phyloP scores from a whole-genome alignment of 2,888 invertebrate species.

The Hirtodrosophila alboralis region DNA sequence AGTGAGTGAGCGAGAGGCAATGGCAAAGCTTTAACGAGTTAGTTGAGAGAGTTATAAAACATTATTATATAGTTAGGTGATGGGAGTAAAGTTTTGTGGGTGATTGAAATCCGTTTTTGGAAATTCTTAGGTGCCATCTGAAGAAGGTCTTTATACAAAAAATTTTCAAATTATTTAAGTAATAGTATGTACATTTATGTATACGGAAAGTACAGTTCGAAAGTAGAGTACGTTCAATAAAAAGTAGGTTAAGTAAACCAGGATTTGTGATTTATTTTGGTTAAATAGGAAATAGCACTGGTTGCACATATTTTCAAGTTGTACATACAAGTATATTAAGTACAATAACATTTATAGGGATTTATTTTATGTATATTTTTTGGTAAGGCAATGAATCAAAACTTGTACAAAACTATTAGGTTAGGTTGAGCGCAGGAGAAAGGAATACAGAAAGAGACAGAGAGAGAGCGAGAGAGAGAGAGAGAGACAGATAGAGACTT shows the following conservation, averaged over 20 bases:
- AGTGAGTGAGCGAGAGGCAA: constrained; percentile 26
- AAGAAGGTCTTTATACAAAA: not conserved
- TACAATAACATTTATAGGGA: constrained; percentile 55
- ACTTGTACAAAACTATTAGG: constrained; percentile 41
- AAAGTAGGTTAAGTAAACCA: constrained; percentile 3
- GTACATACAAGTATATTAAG: constrained; percentile 35
- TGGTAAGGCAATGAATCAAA: constrained; percentile 41
- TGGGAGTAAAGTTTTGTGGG: not conserved
- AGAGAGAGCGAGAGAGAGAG: constrained; percentile 43
- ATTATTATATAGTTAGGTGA: constrained; percentile 1
- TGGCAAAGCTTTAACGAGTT: constrained; percentile 18
- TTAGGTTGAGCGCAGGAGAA: constrained; percentile 54
- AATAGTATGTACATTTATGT: not conserved
- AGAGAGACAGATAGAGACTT: constrained; percentile 42
- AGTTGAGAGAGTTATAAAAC: constrained; percentile 3
- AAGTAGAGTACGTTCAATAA: not conserved
- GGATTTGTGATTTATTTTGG: constrained; percentile 14
- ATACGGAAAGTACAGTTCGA: not conserved
- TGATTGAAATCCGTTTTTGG: not conserved
- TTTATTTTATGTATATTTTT: too few species aligned
- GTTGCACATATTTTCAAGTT: constrained; percentile 13
- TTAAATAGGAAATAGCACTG: constrained; percentile 12
- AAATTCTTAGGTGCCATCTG: not conserved
- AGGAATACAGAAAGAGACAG: constrained; percentile 36
- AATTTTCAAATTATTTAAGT: not conserved